Percentiles rank a stretch among this genome's conserved stretches.
phyloP scores from a whole-genome alignment of 2,888 invertebrate genomes.

The Folsomia candida region DNA sequence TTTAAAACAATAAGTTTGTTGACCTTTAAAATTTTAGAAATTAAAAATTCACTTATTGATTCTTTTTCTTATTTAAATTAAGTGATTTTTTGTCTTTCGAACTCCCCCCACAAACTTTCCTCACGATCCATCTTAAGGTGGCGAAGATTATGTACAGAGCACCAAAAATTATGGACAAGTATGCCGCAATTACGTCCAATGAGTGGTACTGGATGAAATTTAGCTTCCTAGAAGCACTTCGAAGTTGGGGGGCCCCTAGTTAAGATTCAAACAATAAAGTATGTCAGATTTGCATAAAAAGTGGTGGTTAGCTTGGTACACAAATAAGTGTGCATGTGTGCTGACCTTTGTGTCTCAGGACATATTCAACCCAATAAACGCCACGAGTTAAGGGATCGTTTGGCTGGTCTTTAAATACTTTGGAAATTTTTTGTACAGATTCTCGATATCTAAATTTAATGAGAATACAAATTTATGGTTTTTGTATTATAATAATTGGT shows the following conservation, averaged over 20 bases:
- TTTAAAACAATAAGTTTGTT: neutral
- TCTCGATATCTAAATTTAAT: conserved; percentile 19
- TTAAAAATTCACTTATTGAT: neutral
- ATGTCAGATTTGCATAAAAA: neutral
- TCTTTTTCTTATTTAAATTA: neutral
- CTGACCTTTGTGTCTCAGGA: conserved; percentile 32
- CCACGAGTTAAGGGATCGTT: conserved; percentile 14
- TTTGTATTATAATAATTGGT: too few relatives aligned
- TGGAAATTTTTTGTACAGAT: conserved; percentile 21
- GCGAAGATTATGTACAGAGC: neutral
- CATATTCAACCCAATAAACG: conserved; percentile 34
- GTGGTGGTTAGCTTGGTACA: too few relatives aligned
- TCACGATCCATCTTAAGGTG: neutral
- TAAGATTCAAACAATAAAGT: neutral
- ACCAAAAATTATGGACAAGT: neutral
- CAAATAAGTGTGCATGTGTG: neutral
- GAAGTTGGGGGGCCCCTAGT: neutral
- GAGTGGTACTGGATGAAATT: conserved; percentile 4
- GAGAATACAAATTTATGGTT: too few relatives aligned
- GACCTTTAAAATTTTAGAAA: too few relatives aligned
- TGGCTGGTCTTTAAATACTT: conserved; percentile 22
- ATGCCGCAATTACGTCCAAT: neutral
- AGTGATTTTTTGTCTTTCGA: neutral
- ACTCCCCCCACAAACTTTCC: neutral
- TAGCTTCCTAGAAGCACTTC: neutral